These are phyloP conservation scores for Myripristis jacobus DNA, from an alignment of 2,797 vertebrate species.

Conservation along the genomic window DNA sequence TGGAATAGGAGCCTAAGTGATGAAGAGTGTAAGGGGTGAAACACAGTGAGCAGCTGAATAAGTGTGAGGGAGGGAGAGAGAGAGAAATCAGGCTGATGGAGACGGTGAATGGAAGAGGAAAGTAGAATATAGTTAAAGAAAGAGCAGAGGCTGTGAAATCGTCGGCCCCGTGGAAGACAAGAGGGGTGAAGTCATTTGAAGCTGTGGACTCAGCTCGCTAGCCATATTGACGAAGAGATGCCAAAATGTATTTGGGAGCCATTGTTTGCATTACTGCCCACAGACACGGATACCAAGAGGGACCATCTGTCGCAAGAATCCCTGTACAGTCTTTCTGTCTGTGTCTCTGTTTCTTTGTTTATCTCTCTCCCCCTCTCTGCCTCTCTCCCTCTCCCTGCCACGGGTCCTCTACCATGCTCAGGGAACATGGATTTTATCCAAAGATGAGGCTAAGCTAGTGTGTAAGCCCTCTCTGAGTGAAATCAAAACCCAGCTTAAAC, in stretches of 20 bases:
- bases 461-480: constrained; percentile 75
- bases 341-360: constrained; percentile 35
- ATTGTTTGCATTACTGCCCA: constrained; percentile 75
- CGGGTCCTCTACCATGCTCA: constrained; percentile 54
- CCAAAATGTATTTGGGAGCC: constrained; percentile 70
- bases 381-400: constrained; percentile 48
- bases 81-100: constrained; percentile 30
- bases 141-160: constrained; percentile 48
- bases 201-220: constrained; percentile 49
- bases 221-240: constrained; percentile 64
- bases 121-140: background rate
- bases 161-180: constrained; percentile 39
- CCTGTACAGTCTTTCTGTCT: constrained; percentile 41
- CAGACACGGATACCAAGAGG: constrained; percentile 59
- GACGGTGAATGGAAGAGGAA: constrained; percentile 13
- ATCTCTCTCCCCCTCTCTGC: background rate
- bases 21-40: constrained; percentile 30
- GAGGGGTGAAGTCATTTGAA: constrained; percentile 56
- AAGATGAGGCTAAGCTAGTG: constrained; percentile 76
- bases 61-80: constrained; percentile 30
- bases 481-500: constrained; percentile 75
- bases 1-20: constrained; percentile 4
- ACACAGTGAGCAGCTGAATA: constrained; percentile 43
- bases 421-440: constrained; percentile 70
- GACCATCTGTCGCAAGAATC: constrained; percentile 74